Percentiles rank a stretch among this genome's conserved stretches.
phyloP scores from a whole-genome alignment of 2,113 vertebrate species.

The Carassius carassius region DNA sequence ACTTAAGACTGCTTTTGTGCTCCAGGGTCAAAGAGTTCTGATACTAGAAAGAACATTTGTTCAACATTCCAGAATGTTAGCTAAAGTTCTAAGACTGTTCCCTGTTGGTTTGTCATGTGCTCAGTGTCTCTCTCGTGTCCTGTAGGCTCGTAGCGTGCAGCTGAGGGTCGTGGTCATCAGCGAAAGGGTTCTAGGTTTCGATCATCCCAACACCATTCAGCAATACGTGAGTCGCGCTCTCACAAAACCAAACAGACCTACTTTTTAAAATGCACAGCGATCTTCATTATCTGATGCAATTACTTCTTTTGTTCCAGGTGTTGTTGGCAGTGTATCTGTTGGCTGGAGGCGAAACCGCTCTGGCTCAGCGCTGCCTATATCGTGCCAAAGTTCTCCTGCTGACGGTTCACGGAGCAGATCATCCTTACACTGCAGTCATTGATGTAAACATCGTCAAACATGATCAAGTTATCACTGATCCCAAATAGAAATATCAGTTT shows the following conservation, averaged over 20 bases:
- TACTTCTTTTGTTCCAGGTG: constrained; percentile 59
- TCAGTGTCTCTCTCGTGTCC: constrained; percentile 9
- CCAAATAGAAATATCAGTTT: not conserved
- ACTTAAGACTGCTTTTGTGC: no score
- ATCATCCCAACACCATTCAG: constrained; percentile 79
- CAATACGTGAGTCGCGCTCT: constrained; percentile 76
- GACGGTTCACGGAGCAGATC: constrained; percentile 78
- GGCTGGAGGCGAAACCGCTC: constrained; percentile 73
- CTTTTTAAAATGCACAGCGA: not conserved
- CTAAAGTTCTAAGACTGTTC: not conserved
- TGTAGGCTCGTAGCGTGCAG: constrained; percentile 78
- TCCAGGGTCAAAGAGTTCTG: no score
- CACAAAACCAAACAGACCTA: not conserved
- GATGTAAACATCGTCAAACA: constrained; percentile 68
- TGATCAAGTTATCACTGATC: not conserved
- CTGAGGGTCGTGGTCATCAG: constrained; percentile 80
- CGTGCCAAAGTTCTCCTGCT: constrained; percentile 77
- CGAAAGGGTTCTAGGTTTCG: constrained; percentile 80
- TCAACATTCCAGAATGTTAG: no score
- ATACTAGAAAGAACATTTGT: no score
- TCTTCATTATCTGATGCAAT: not conserved
- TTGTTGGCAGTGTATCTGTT: constrained; percentile 75
- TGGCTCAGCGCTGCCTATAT: constrained; percentile 79
- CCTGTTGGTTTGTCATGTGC: no score
- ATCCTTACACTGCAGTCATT: constrained; percentile 77